Evolutionary conservation across 2,888 invertebrate genomes (phyloP).

Genomic region (Norana najaformis): DNA sequence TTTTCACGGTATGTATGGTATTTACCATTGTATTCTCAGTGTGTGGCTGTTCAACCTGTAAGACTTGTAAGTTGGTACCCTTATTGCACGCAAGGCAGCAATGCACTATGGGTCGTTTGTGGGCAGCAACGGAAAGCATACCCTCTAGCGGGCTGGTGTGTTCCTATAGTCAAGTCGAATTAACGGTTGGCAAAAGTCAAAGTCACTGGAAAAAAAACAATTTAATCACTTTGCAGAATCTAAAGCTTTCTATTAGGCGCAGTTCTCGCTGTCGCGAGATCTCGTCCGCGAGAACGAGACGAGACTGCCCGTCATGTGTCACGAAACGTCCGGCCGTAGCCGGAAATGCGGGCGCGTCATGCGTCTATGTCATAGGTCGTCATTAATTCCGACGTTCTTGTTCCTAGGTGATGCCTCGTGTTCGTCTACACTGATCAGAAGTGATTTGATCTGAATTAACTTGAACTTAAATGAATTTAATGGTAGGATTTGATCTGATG

Average conservation of each 20-base stretch:
- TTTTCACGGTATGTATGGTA: background rate
- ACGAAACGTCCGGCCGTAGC: background rate
- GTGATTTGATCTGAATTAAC: background rate
- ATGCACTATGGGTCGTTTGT: background rate
- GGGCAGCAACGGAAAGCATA: background rate
- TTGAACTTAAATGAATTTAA: too few relatives aligned
- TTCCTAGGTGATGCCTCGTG: too few relatives aligned
- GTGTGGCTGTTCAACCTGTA: background rate
- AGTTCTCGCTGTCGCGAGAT: slow-evolving; percentile 13
- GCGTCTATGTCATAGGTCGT: background rate
- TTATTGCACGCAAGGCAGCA: background rate
- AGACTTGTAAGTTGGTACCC: background rate
- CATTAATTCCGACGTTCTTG: background rate
- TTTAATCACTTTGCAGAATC: background rate
- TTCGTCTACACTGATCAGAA: background rate
- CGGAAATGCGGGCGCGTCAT: background rate
- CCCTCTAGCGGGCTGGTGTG: background rate
- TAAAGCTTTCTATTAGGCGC: slow-evolving; percentile 13
- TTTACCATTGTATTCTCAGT: background rate
- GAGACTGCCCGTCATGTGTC: background rate
- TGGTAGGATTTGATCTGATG: background rate
- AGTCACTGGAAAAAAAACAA: background rate
- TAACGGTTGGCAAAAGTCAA: background rate
- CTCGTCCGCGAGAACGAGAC: slow-evolving; percentile 5
- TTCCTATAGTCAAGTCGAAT: background rate